A percentile compares a stretch with the other conserved stretches of the same genome.
These are phyloP conservation scores for Epinotia demarniana DNA, from an alignment of 2,888 invertebrate species.

Conservation along the genomic window DNA sequence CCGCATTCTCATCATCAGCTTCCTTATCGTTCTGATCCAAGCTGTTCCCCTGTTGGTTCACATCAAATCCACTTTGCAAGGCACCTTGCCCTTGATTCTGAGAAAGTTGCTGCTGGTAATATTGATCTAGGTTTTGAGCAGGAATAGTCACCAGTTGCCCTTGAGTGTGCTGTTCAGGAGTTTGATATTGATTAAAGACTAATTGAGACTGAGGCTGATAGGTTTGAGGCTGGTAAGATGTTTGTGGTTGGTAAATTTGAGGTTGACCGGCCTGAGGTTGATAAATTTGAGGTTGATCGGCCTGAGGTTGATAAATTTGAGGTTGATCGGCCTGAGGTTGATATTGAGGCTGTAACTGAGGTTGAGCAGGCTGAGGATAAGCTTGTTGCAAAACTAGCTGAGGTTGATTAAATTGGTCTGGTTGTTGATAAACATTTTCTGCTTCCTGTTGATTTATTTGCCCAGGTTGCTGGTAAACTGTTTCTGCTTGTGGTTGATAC, in stretches of 20 bases:
- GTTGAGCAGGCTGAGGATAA: not conserved
- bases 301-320: conserved; percentile 24
- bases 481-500: conserved; percentile 25
- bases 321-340: conserved; percentile 28
- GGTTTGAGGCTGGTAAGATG: conserved; percentile 21
- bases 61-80: conserved; percentile 72
- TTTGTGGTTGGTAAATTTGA: conserved; percentile 17
- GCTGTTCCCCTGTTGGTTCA: conserved; percentile 72
- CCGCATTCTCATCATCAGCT: conserved; percentile 51
- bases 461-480: conserved; percentile 32
- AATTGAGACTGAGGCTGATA: conserved; percentile 31
- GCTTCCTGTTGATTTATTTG: not conserved
- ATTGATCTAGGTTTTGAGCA: conserved; percentile 52
- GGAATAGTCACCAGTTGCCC: conserved; percentile 55
- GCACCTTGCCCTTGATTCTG: conserved; percentile 57
- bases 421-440: not conserved
- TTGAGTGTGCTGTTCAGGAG: conserved; percentile 52
- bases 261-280: conserved; percentile 19
- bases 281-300: conserved; percentile 21
- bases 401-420: not conserved
- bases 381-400: not conserved
- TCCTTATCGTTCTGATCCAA: conserved; percentile 64
- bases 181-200: conserved; percentile 21
- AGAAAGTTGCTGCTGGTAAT: conserved; percentile 44
- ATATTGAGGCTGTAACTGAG: conserved; percentile 26